phyloP scores from a whole-genome alignment of 2,888 invertebrate genomes.

The Tinea semifulvella region DNA sequence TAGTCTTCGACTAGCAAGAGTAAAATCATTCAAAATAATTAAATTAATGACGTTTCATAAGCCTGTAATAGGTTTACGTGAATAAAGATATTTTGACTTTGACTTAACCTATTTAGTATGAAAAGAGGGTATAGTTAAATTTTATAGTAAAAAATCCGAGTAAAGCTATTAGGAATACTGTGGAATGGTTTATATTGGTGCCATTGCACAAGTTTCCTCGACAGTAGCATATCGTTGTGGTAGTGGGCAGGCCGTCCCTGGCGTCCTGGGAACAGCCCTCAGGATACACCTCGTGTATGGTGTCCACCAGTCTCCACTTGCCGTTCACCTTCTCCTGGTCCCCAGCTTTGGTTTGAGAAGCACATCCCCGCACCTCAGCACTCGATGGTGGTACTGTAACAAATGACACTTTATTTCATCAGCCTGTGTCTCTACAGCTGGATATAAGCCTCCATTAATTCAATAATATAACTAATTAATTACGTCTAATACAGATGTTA shows the following conservation, averaged over 20 bases:
- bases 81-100: too few species aligned
- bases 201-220: slow-evolving; percentile 76
- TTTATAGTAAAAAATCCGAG: too few species aligned
- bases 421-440: too few species aligned
- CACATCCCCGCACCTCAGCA: slow-evolving; percentile 71
- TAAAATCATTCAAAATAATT: too few species aligned
- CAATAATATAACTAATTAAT: too few species aligned
- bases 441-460: too few species aligned
- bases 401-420: not conserved
- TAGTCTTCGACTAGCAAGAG: too few species aligned
- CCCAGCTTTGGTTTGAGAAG: slow-evolving; percentile 71
- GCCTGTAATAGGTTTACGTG: too few species aligned
- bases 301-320: slow-evolving; percentile 69
- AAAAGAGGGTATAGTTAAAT: too few species aligned
- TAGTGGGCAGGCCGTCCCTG: slow-evolving; percentile 64
- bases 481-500: too few species aligned
- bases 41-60: too few species aligned
- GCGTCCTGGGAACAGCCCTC: slow-evolving; percentile 73
- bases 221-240: slow-evolving; percentile 77
- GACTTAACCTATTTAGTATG: too few species aligned
- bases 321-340: slow-evolving; percentile 61
- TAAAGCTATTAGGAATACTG: not conserved
- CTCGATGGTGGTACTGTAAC: slow-evolving; percentile 33
- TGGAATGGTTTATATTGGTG: slow-evolving; percentile 25
- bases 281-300: slow-evolving; percentile 73